A percentile compares a stretch with the other conserved stretches of the same genome.
Evolutionary conservation across 1,140 invertebrate species (phyloP).

Genomic region (Drosophila sp.): DNA sequence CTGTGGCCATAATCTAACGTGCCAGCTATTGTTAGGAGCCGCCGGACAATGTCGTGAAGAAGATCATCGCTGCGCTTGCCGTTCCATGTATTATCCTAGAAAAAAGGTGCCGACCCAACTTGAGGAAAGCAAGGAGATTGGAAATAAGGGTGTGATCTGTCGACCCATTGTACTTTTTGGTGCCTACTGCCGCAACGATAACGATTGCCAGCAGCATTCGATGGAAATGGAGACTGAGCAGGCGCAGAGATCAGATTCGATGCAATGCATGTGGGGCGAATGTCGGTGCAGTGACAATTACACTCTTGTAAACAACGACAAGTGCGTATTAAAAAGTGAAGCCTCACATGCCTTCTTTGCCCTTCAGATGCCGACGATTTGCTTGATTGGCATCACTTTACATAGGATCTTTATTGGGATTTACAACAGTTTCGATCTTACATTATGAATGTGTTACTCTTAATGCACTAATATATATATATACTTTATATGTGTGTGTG

Average conservation of each 20-base stretch:
- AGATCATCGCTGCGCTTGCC: slow-evolving; percentile 50
- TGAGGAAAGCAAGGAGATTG: background rate
- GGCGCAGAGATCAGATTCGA: background rate
- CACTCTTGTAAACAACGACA: slow-evolving; percentile 28
- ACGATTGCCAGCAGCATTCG: slow-evolving; percentile 53
- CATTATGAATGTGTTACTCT: slow-evolving; percentile 17
- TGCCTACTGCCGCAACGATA: slow-evolving; percentile 37
- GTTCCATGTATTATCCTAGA: slow-evolving; percentile 31
- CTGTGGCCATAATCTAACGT: slow-evolving; percentile 36
- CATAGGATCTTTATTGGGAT: slow-evolving; percentile 28
- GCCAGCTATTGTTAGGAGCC: slow-evolving; percentile 45
- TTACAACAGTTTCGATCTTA: slow-evolving; percentile 21
- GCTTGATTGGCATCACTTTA: slow-evolving; percentile 9
- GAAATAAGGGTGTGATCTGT: slow-evolving; percentile 21
- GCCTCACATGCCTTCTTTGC: background rate
- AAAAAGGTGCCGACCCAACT: background rate
- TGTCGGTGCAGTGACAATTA: slow-evolving; percentile 40
- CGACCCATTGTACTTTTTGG: slow-evolving; percentile 40
- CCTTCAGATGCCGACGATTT: background rate
- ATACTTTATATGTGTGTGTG: background rate
- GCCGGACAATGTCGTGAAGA: slow-evolving; percentile 31
- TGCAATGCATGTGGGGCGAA: slow-evolving; percentile 54
- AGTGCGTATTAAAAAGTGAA: slow-evolving; percentile 21
- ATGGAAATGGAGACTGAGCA: background rate
- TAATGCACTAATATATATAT: slow-evolving; percentile 2